Percentiles rank a stretch among this genome's conserved stretches.
Conservation (phyloP, 2,113 vertebrate genomes). For the Muntiacus muntjak region DNA sequence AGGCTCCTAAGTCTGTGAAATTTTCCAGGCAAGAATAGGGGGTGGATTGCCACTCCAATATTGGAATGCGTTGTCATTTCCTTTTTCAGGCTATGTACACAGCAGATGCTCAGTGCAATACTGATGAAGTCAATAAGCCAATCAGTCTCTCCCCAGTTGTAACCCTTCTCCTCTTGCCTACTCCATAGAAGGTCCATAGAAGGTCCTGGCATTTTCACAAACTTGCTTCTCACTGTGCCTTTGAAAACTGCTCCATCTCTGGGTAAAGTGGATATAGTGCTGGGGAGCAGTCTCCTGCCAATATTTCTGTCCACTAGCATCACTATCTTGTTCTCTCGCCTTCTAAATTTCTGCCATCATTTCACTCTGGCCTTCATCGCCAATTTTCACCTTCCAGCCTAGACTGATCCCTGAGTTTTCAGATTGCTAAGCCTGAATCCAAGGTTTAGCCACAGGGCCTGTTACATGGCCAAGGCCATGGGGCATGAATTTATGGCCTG, state of each 20-base stretch:
- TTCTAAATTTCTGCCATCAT: not conserved
- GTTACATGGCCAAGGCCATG: not conserved
- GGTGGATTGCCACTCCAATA: not conserved
- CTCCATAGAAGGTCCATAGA: not conserved
- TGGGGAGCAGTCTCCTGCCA: not conserved
- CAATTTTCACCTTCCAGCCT: not conserved
- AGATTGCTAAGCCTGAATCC: not conserved
- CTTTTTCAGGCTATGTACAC: not conserved
- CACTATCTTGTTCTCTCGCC: not conserved
- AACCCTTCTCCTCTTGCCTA: not conserved
- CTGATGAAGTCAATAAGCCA: not conserved
- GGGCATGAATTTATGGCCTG: too few species aligned
- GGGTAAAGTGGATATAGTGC: not conserved
- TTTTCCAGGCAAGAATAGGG: not conserved
- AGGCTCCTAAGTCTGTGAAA: not conserved
- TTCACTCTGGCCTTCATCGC: not conserved
- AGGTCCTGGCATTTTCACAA: not conserved
- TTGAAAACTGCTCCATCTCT: not conserved
- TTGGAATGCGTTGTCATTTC: not conserved
- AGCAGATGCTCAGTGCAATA: not conserved
- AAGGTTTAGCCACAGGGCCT: accelerated
- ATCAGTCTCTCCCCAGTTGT: not conserved
- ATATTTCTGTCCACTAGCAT: not conserved
- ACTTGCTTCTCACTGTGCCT: not conserved
- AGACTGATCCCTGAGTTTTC: not conserved